Evolutionary conservation across 2,113 vertebrate species (phyloP).

Genomic region (Daphoenositta chrysoptera): DNA sequence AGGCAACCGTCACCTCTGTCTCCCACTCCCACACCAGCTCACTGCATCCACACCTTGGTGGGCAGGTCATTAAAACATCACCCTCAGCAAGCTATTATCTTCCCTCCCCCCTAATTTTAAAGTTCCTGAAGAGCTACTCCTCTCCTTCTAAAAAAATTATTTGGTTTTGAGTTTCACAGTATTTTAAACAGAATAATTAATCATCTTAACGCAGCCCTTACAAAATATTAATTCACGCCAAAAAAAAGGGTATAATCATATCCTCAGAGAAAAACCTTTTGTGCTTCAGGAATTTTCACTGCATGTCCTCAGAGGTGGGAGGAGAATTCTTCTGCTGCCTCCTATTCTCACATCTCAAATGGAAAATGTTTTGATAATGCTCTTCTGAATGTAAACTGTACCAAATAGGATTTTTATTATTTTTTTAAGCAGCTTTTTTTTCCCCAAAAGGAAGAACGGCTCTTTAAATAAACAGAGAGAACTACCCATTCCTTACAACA

Average conservation of each 20-base stretch:
- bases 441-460: slow-evolving; percentile 39
- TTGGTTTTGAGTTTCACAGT: not conserved
- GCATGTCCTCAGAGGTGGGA: not conserved
- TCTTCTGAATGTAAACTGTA: slow-evolving; percentile 34
- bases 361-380: slow-evolving; percentile 41
- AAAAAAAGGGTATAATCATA: slow-evolving; percentile 37
- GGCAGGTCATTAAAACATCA: slow-evolving; percentile 12
- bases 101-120: not conserved
- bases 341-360: slow-evolving; percentile 18
- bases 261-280: slow-evolving; percentile 42
- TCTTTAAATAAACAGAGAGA: slow-evolving; percentile 47
- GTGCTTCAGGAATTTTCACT: slow-evolving; percentile 43
- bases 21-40: not conserved
- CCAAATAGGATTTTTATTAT: slow-evolving; percentile 29
- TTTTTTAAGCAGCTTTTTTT: slow-evolving; percentile 5
- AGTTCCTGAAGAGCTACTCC: slow-evolving; percentile 39
- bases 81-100: not conserved
- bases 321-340: slow-evolving; percentile 22
- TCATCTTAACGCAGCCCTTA: slow-evolving; percentile 18
- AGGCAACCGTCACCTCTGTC: not conserved
- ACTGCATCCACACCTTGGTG: not conserved
- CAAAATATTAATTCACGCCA: slow-evolving; percentile 23
- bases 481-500: slow-evolving; percentile 53
- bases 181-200: slow-evolving; percentile 45
- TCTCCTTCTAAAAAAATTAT: not conserved